Conservation (phyloP, 2,797 vertebrate species). For the Periophthalmus magnuspinnatus region DNA sequence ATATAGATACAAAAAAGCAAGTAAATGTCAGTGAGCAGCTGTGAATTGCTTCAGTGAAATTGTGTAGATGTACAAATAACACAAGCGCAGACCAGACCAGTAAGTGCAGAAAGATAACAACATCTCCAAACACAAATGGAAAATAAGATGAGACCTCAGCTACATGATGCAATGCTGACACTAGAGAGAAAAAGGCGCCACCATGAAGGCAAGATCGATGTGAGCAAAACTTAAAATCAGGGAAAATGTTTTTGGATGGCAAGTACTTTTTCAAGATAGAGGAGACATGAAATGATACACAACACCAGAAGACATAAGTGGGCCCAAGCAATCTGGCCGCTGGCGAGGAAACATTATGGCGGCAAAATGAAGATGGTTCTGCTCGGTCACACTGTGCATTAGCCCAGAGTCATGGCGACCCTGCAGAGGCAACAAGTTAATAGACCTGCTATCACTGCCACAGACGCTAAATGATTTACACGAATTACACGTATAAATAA, state of each 20-base stretch:
- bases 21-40: conserved; percentile 40
- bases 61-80: conserved; percentile 50
- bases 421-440: conserved; percentile 82
- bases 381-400: conserved; percentile 80
- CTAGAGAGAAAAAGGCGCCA: conserved; percentile 46
- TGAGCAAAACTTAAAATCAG: conserved; percentile 49
- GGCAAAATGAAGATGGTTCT: conserved; percentile 81
- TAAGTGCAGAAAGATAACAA: conserved; percentile 57
- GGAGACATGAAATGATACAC: conserved; percentile 25
- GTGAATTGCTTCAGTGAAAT: conserved; percentile 41
- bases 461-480: conserved; percentile 67
- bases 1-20: conserved; percentile 24
- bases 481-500: conserved; percentile 59
- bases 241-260: conserved; percentile 22
- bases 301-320: conserved; percentile 44
- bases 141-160: conserved; percentile 63
- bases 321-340: conserved; percentile 62
- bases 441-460: conserved; percentile 74
- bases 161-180: conserved; percentile 65
- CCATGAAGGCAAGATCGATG: conserved; percentile 42
- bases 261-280: conserved; percentile 35
- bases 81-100: conserved; percentile 35
- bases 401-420: conserved; percentile 76
- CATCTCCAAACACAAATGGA: conserved; percentile 60
- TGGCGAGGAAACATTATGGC: conserved; percentile 73